Conservation (phyloP, 2,113 vertebrate genomes). For the Chaetodon trifascialis region DNA sequence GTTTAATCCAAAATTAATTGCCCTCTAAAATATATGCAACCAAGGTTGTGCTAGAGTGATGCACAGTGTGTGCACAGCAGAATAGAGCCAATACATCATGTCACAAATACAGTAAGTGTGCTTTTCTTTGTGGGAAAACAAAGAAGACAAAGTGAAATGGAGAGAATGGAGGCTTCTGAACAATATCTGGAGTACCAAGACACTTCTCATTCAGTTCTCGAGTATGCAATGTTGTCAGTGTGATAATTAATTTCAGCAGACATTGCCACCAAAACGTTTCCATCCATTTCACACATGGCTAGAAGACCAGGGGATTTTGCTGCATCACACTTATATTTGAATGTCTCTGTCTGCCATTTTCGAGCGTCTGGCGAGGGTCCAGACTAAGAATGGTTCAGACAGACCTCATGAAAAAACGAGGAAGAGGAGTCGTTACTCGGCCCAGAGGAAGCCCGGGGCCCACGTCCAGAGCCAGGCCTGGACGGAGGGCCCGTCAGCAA, state of each 20-base stretch:
- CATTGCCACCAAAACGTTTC: slow-evolving; percentile 23
- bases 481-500: too few species aligned
- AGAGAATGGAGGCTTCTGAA: not conserved
- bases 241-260: slow-evolving; percentile 32
- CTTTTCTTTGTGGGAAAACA: slow-evolving; percentile 18
- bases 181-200: slow-evolving; percentile 5
- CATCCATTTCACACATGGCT: slow-evolving; percentile 9
- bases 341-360: slow-evolving; percentile 9
- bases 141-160: not conserved
- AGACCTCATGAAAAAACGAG: too few species aligned
- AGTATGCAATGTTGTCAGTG: slow-evolving; percentile 25
- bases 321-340: not conserved
- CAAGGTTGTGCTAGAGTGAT: slow-evolving; percentile 24
- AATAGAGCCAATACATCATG: slow-evolving; percentile 19
- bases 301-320: slow-evolving; percentile 8
- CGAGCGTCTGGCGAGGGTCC: too few species aligned
- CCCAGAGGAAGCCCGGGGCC: too few species aligned
- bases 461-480: too few species aligned
- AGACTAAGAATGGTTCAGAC: too few species aligned
- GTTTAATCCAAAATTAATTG: slow-evolving; percentile 54
- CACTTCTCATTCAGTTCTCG: slow-evolving; percentile 17
- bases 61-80: slow-evolving; percentile 20
- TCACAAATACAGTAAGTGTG: not conserved
- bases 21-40: slow-evolving; percentile 41
- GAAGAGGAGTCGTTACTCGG: too few species aligned